These are phyloP conservation scores for Emydura subglobosa DNA, from an alignment of 2,113 vertebrate species.

Conservation along the genomic window DNA sequence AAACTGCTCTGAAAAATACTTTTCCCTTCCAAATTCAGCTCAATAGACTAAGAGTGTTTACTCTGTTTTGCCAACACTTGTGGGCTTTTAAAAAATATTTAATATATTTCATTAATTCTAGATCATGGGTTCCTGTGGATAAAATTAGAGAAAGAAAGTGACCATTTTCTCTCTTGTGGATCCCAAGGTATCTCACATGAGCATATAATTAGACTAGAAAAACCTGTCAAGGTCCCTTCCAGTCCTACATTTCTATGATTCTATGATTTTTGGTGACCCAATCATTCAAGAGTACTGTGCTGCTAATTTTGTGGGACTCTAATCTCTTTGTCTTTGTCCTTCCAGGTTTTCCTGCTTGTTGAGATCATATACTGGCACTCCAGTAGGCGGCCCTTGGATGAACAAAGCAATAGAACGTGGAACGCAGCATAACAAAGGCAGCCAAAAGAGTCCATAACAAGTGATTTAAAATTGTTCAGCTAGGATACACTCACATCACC, in stretches of 20 bases:
- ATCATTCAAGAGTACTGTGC: neutral
- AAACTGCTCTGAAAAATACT: neutral
- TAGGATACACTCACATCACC: neutral
- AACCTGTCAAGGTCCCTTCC: neutral
- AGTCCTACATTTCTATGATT: neutral
- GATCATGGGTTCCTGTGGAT: neutral
- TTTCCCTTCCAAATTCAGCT: constrained; percentile 29
- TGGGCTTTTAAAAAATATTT: neutral
- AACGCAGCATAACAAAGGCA: neutral
- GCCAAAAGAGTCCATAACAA: neutral
- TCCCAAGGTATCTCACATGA: neutral
- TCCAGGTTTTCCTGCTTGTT: neutral
- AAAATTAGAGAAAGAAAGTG: neutral
- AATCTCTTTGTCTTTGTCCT: neutral
- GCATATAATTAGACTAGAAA: neutral
- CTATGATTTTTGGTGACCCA: neutral
- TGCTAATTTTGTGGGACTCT: neutral
- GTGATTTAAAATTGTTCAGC: neutral
- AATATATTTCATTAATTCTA: neutral
- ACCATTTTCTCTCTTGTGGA: neutral
- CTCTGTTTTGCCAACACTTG: neutral
- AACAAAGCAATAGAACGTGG: neutral
- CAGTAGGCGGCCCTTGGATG: neutral
- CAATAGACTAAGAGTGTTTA: neutral
- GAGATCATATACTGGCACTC: neutral